Base-by-base conservation (phyloP, 2,797 vertebrate genomes). In the Botia kubotai region DNA sequence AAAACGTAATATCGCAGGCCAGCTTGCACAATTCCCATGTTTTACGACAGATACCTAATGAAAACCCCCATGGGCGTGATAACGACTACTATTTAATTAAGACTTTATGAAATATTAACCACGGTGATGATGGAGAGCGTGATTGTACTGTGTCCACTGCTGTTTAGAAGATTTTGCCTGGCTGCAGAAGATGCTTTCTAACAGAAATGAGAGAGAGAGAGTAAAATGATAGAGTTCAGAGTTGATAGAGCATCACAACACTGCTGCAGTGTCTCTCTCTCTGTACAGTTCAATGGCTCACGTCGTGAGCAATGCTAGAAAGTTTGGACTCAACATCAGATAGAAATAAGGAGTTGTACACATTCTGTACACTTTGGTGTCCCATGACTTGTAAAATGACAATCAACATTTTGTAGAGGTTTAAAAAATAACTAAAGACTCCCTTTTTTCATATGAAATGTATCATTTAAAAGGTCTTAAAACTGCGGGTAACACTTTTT, bases 31-130 rank as follows among this genome's bases (percentile, higher is more conserved):
- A 91, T 93, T 92, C 89, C 82, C 33, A 26, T 53, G 89, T 92
- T 94, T 94, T 94, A 93, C 87, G 89, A 93, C 92, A 93, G 93
- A 93, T 92, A 92, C 90, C 92, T 92, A 93, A 93, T 94, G 92
- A 94, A 94, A 93, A 91, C 86, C 87, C 91, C 92, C 87, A 87
- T 72, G 75, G 93, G 92, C 90, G 89, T 90, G 90, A 93, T 93
- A 89, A 90, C 92, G 88, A 82, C 89, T 89, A 88, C 88, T 93
- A 92, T 94, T 95, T 94, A 94, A 94, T 94, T 94, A 93, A 92
- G 89, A 85, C 88, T 92, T 94, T 90, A 94, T 94, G 88, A 94
- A 94, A 93, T 92, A 94, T 94, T 87, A 93, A 93, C 94, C 83
- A 85, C 81, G 83, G 79, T 83, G 87, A 90, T 88, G 84, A 87